These are phyloP conservation scores for Mormyrops boulengeri DNA, from an alignment of 2,797 vertebrate species.

Conservation along the genomic window DNA sequence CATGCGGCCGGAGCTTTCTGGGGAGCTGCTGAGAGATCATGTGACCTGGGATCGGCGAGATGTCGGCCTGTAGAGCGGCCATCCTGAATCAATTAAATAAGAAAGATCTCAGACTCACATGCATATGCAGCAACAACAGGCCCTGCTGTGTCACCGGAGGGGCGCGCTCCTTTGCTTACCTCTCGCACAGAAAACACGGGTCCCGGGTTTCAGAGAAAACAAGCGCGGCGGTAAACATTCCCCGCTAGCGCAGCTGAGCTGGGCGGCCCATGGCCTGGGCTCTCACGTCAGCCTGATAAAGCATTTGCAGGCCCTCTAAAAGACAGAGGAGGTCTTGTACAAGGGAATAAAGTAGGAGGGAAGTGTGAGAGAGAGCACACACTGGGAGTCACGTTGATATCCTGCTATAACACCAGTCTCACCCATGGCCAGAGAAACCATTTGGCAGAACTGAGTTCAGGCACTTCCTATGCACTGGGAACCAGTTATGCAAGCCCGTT, in stretches of 20 bases:
- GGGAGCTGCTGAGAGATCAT: background rate
- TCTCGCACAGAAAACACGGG: background rate
- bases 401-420: background rate
- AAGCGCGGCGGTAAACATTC: background rate
- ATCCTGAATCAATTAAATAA: slow-evolving; percentile 12
- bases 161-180: background rate
- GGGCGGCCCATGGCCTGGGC: background rate
- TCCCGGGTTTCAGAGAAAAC: slow-evolving; percentile 8
- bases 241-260: slow-evolving; percentile 4
- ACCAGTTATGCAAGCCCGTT: background rate
- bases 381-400: background rate
- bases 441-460: background rate
- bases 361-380: no score
- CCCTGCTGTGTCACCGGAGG: background rate
- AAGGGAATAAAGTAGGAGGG: background rate
- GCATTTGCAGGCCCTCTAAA: background rate
- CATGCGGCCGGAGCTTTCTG: background rate
- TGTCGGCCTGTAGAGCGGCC: slow-evolving; percentile 11
- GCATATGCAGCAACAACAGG: background rate
- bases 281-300: background rate
- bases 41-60: background rate
- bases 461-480: background rate
- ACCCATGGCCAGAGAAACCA: background rate
- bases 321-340: background rate
- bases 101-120: background rate